Conservation (phyloP, 2,797 vertebrate species). For the Thalassophryne amazonica region DNA sequence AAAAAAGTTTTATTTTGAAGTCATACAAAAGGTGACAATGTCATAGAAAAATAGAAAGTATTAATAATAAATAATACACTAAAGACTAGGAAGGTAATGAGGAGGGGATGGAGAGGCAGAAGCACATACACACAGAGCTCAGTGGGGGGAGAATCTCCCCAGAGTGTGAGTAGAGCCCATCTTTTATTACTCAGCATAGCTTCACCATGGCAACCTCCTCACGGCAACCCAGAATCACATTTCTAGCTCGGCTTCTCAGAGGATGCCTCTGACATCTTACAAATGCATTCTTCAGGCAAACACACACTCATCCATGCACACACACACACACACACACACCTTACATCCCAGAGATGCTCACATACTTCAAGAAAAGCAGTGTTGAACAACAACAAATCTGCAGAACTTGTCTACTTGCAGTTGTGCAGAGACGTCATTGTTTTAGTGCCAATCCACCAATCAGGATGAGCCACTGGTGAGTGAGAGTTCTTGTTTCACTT, state of each 20-base stretch:
- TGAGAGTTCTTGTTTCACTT: constrained; percentile 39
- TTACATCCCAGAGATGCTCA: constrained; percentile 1
- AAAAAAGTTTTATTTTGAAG: neutral
- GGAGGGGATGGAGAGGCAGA: constrained; percentile 7
- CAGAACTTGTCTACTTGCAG: constrained; percentile 4
- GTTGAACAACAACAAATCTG: neutral
- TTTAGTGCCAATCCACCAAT: neutral
- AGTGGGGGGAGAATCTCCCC: constrained; percentile 45
- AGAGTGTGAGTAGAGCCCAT: constrained; percentile 54
- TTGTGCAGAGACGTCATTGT: neutral
- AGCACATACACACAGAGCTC: constrained; percentile 23
- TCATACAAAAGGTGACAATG: neutral
- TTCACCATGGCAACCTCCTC: constrained; percentile 84
- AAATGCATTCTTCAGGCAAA: constrained; percentile 56
- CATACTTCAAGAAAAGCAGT: constrained; percentile 1
- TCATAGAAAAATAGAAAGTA: neutral
- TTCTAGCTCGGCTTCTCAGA: constrained; percentile 74
- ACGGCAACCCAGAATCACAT: constrained; percentile 78
- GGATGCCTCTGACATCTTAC: constrained; percentile 82
- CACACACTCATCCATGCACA: constrained; percentile 11
- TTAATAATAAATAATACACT: neutral
- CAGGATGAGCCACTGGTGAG: constrained; percentile 12
- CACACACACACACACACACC: neutral
- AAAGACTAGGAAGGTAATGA: constrained; percentile 11
- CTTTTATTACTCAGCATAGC: constrained; percentile 74